These are phyloP conservation scores for Alviniconcha marisindica DNA, from an alignment of 1,140 invertebrate species.

Conservation along the genomic window DNA sequence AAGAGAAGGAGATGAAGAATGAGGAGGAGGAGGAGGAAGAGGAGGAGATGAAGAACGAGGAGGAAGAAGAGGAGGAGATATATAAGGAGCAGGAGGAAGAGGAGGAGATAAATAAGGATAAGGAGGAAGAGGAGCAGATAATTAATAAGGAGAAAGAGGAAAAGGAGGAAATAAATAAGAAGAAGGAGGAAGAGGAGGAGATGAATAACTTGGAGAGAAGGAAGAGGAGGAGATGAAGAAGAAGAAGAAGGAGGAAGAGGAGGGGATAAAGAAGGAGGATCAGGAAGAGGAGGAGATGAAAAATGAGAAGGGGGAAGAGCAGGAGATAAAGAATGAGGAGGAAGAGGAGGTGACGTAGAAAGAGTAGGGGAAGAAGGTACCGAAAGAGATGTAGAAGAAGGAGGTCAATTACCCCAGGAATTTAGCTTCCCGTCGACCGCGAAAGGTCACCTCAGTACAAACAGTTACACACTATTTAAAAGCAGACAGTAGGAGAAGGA, in stretches of 20 bases:
- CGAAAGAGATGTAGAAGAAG: neutral
- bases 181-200: constrained; percentile 16
- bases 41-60: too few relatives aligned
- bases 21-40: neutral
- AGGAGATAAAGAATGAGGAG: neutral
- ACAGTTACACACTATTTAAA: too few relatives aligned
- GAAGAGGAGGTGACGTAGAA: too few relatives aligned
- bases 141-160: neutral
- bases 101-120: neutral
- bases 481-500: too few relatives aligned
- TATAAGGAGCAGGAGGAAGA: neutral
- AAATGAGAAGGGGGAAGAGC: neutral
- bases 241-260: neutral
- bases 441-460: too few relatives aligned
- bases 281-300: neutral
- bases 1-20: neutral
- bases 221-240: neutral
- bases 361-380: neutral
- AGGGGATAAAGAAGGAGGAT: neutral
- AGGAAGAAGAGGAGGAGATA: neutral
- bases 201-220: neutral
- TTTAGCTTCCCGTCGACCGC: too few relatives aligned
- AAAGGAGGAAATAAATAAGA: neutral
- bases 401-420: too few relatives aligned
- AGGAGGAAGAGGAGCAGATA: neutral